These are phyloP conservation scores for Sprattus sprattus DNA, from an alignment of 2,113 vertebrate genomes.

Conservation along the genomic window DNA sequence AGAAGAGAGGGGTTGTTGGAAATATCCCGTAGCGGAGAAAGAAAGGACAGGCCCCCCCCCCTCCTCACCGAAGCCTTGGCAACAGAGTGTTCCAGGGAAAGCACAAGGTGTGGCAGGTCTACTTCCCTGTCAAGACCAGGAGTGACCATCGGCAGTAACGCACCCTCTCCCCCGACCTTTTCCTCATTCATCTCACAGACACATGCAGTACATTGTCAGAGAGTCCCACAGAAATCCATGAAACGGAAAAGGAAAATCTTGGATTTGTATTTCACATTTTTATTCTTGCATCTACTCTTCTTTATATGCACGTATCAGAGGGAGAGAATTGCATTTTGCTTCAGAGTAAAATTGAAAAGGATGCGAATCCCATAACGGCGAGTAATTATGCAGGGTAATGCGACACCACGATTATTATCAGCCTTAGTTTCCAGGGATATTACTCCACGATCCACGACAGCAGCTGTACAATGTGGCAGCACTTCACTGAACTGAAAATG, in stretches of 20 bases:
- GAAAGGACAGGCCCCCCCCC: background rate
- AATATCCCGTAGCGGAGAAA: background rate
- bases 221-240: background rate
- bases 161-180: background rate
- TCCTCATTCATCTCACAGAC: background rate
- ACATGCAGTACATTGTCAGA: background rate
- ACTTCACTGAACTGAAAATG: background rate
- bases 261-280: background rate
- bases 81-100: background rate
- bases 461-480: background rate
- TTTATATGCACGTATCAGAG: background rate
- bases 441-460: background rate
- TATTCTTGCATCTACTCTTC: background rate
- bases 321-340: background rate
- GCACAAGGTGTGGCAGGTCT: background rate
- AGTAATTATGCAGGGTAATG: conserved; percentile 1
- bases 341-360: background rate
- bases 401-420: background rate
- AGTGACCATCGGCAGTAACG: background rate
- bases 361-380: background rate
- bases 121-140: background rate
- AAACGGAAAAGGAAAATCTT: background rate
- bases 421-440: background rate
- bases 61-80: background rate
- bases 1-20: background rate